phyloP scores from a whole-genome alignment of 2,113 vertebrate species.

The Corythaixoides concolor region DNA sequence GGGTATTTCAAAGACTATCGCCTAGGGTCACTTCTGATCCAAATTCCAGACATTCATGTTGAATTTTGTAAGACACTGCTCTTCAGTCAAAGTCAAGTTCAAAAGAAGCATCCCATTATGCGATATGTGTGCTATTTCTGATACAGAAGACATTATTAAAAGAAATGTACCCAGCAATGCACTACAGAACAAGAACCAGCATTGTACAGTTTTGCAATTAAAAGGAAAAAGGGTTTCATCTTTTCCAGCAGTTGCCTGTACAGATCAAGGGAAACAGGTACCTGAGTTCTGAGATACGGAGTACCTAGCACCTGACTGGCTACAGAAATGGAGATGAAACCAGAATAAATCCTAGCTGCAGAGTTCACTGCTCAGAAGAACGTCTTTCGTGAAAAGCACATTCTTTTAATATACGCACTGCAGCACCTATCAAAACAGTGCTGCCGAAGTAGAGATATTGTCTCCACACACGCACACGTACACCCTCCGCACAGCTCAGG shows the following conservation, averaged over 20 bases:
- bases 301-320: not conserved
- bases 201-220: not conserved
- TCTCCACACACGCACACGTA: not conserved
- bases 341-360: not conserved
- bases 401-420: not conserved
- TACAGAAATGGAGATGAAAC: not conserved
- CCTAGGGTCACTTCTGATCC: slow-evolving; percentile 10
- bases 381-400: not conserved
- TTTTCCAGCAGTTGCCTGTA: not conserved
- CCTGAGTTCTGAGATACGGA: not conserved
- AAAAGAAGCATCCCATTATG: not conserved
- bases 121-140: not conserved
- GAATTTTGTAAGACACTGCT: not conserved
- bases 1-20: slow-evolving; percentile 41
- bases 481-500: fast-evolving
- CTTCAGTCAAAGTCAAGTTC: slow-evolving; percentile 38
- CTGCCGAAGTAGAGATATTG: not conserved
- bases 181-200: not conserved
- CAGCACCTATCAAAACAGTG: not conserved
- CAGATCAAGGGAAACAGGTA: not conserved
- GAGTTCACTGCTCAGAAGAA: not conserved
- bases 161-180: not conserved
- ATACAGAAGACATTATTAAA: not conserved
- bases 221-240: not conserved
- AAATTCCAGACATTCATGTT: not conserved